Evolutionary conservation across 2,113 vertebrate species (phyloP).

Genomic region (Eonycteris spelaea): DNA sequence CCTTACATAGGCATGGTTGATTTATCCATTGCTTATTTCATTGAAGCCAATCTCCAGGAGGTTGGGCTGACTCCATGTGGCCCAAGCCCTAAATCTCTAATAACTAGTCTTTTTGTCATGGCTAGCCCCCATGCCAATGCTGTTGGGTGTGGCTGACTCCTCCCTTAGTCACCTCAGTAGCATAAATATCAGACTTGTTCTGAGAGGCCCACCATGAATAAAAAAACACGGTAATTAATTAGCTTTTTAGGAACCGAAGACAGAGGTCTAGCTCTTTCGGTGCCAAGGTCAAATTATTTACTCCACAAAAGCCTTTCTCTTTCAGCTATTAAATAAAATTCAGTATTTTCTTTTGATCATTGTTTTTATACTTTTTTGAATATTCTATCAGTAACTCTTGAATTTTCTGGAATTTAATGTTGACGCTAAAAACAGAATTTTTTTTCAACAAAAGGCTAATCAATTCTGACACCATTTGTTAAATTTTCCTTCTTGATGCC

Average conservation of each 20-base stretch:
- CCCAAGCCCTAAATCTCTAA: neutral
- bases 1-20: neutral
- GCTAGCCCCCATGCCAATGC: neutral
- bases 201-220: neutral
- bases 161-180: neutral
- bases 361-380: neutral
- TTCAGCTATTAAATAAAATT: neutral
- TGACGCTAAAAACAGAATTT: neutral
- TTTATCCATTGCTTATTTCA: neutral
- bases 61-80: neutral
- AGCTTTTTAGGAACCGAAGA: neutral
- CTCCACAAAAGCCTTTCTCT: neutral
- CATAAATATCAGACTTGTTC: neutral
- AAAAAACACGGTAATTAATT: neutral
- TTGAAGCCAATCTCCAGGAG: neutral
- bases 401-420: neutral
- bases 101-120: neutral
- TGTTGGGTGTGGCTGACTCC: neutral
- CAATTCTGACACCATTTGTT: neutral
- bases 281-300: neutral
- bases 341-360: neutral
- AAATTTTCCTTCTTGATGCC: neutral
- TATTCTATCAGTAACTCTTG: neutral
- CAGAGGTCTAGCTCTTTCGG: neutral
- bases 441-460: neutral